These are phyloP conservation scores for Podocnemis expansa DNA, from an alignment of 2,113 vertebrate species.

Conservation along the genomic window DNA sequence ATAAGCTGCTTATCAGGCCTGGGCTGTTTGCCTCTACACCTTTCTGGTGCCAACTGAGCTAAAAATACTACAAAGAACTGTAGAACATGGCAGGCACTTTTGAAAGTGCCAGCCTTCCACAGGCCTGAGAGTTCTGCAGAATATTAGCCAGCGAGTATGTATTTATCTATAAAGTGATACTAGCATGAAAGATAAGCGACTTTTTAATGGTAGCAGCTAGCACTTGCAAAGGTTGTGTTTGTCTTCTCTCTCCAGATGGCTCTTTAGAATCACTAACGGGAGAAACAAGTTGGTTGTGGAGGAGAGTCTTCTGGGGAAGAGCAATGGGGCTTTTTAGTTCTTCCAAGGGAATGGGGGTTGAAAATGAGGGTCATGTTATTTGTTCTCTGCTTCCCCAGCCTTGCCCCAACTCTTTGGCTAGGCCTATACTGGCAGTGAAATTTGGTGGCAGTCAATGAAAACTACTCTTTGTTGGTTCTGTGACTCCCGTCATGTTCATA, in stretches of 20 bases:
- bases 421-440: no score
- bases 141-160: neutral
- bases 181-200: neutral
- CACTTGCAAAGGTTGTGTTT: neutral
- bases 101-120: neutral
- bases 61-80: neutral
- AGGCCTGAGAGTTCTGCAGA: neutral
- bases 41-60: slow-evolving; percentile 26
- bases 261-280: accelerated
- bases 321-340: neutral
- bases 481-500: no score
- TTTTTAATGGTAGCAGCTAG: neutral
- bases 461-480: no score
- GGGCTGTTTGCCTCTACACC: neutral
- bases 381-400: neutral
- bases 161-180: neutral
- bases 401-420: neutral
- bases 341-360: neutral
- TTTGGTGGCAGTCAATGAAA: no score
- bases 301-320: neutral
- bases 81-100: accelerated
- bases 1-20: neutral
- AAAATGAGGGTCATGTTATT: neutral
- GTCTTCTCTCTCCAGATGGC: neutral
- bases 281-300: neutral